These are phyloP conservation scores for Sycophila texana DNA, from an alignment of 2,888 invertebrate species.

Conservation along the genomic window DNA sequence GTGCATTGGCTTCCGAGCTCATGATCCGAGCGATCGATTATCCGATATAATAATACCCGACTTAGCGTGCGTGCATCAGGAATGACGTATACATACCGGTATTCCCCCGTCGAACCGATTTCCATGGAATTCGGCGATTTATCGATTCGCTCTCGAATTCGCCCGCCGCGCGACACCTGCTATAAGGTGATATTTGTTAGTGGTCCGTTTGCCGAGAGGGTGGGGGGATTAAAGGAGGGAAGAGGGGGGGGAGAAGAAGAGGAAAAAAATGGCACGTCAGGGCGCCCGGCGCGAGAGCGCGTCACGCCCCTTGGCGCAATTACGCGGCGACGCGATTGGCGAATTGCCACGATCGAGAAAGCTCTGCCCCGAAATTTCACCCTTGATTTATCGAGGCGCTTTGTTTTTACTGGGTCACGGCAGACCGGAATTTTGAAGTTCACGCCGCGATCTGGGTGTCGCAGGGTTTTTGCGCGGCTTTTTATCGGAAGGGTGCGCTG, in stretches of 20 bases:
- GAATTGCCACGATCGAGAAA: constrained; percentile 32
- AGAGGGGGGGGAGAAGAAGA: no score
- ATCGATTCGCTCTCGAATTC: background rate
- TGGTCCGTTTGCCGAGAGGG: no score
- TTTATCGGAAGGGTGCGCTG: no score
- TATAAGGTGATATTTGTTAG: background rate
- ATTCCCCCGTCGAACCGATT: background rate
- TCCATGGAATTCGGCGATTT: constrained; percentile 12
- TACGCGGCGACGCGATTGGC: constrained; percentile 28
- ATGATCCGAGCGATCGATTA: constrained; percentile 9
- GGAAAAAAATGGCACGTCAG: no score
- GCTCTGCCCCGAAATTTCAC: constrained; percentile 24
- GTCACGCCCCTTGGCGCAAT: constrained; percentile 17
- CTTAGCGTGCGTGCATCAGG: background rate
- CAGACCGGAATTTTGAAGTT: background rate
- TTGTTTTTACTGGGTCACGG: constrained; percentile 19
- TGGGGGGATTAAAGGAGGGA: no score
- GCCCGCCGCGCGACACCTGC: background rate
- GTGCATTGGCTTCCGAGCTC: background rate
- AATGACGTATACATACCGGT: background rate
- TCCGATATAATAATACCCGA: constrained; percentile 28
- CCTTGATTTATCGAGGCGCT: constrained; percentile 10
- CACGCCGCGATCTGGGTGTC: background rate
- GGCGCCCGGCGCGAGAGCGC: no score
- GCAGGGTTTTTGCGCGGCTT: no score